phyloP scores from a whole-genome alignment of 2,113 vertebrate species.

The Mormyrus lacerda region DNA sequence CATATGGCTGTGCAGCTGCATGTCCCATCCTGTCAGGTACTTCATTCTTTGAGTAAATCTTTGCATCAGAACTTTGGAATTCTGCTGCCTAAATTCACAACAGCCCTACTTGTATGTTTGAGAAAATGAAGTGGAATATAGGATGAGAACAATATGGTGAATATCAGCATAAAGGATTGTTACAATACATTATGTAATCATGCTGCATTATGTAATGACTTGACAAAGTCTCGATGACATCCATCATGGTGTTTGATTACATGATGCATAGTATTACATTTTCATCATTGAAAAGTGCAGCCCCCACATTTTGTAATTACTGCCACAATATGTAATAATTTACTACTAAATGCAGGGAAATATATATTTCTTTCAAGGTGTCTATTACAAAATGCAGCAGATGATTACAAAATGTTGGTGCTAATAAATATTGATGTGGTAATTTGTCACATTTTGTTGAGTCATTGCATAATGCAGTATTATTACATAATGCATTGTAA shows the following conservation, averaged over 20 bases:
- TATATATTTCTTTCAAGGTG: no score
- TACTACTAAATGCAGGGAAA: no score
- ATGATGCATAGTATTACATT: no score
- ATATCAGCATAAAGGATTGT: background rate
- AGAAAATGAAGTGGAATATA: background rate
- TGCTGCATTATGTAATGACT: background rate
- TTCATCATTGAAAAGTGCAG: no score
- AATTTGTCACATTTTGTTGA: background rate
- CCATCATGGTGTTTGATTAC: no score
- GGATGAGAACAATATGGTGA: background rate
- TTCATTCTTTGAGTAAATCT: background rate
- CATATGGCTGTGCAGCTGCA: background rate
- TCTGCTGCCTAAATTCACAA: background rate
- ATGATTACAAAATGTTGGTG: no score
- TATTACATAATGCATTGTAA: background rate
- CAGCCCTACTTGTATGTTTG: no score
- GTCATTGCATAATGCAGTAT: background rate
- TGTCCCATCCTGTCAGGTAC: background rate
- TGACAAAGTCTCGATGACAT: background rate
- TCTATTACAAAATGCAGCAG: no score
- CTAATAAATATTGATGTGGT: background rate
- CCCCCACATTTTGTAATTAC: no score
- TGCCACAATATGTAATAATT: no score
- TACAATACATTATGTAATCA: background rate
- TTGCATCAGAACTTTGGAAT: background rate